These are phyloP conservation scores for Dichetophora obliterata DNA, from an alignment of 2,888 invertebrate species.

Conservation along the genomic window DNA sequence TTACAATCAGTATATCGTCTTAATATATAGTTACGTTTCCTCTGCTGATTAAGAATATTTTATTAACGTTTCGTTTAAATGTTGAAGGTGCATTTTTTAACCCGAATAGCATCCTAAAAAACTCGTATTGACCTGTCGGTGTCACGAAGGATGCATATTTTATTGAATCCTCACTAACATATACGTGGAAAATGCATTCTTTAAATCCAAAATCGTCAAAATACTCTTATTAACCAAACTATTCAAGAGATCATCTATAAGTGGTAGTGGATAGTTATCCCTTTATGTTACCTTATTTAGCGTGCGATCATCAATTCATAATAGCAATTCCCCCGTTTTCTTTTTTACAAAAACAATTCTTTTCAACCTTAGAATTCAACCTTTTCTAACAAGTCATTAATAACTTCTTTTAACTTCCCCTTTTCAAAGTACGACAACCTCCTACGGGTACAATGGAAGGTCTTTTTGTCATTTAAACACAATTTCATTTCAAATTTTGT, in stretches of 20 bases:
- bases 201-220: constrained; percentile 39
- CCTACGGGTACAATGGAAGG: constrained; percentile 42
- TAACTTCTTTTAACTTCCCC: constrained; percentile 35
- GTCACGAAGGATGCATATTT: too few relatives aligned
- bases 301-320: constrained; percentile 43
- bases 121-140: too few relatives aligned
- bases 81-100: too few relatives aligned
- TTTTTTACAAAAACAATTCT: constrained; percentile 17
- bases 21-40: too few relatives aligned
- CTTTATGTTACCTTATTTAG: constrained; percentile 43
- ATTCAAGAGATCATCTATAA: constrained; percentile 40
- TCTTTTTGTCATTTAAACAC: constrained; percentile 37
- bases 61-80: neutral
- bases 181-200: constrained; percentile 35
- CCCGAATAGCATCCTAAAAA: too few relatives aligned
- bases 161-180: too few relatives aligned
- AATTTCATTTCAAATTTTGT: too few relatives aligned
- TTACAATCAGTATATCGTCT: too few relatives aligned
- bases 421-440: constrained; percentile 41
- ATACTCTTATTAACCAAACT: constrained; percentile 28
- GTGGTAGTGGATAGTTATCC: constrained; percentile 42
- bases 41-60: neutral
- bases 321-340: constrained; percentile 40
- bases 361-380: constrained; percentile 40
- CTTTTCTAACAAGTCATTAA: constrained; percentile 42